Conservation (phyloP, 2,888 invertebrate species). For the Pegoplata infirma region DNA sequence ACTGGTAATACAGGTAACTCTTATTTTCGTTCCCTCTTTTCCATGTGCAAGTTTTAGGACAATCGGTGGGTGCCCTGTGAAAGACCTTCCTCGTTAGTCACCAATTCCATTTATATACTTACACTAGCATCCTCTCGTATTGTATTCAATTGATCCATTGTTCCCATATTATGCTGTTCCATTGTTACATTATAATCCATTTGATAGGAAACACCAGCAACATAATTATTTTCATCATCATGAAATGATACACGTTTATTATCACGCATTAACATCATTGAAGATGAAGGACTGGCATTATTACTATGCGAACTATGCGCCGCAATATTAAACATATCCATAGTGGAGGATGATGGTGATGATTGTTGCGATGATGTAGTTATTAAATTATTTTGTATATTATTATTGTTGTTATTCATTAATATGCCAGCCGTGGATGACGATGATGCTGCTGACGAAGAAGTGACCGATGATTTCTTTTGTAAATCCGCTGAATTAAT, state of each 20-base stretch:
- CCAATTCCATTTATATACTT: no score
- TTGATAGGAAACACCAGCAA: slow-evolving; percentile 54
- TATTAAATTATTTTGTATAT: slow-evolving; percentile 67
- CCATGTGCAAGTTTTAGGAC: no score
- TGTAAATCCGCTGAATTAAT: slow-evolving; percentile 70
- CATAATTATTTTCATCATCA: slow-evolving; percentile 80
- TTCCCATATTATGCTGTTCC: slow-evolving; percentile 72
- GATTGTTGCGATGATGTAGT: slow-evolving; percentile 54
- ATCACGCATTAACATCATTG: slow-evolving; percentile 71
- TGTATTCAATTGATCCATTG: slow-evolving; percentile 76
- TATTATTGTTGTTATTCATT: slow-evolving; percentile 67
- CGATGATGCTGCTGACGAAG: slow-evolving; percentile 59
- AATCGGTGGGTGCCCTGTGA: no score
- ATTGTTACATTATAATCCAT: slow-evolving; percentile 67
- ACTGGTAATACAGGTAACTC: no score
- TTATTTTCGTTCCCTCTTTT: no score
- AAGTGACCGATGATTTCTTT: no score
- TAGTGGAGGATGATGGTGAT: slow-evolving; percentile 52
- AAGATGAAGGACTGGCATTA: slow-evolving; percentile 53
- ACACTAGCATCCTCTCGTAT: slow-evolving; percentile 90
- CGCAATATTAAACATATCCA: slow-evolving; percentile 52
- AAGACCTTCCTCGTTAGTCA: no score
- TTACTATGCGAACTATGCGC: slow-evolving; percentile 59
- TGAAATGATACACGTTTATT: slow-evolving; percentile 88
- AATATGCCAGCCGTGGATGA: slow-evolving; percentile 47